Evolutionary conservation across 2,113 vertebrate species (phyloP), one percentile per base, ranked within the genome.

Genomic region (Catharus bicknelli): DNA sequence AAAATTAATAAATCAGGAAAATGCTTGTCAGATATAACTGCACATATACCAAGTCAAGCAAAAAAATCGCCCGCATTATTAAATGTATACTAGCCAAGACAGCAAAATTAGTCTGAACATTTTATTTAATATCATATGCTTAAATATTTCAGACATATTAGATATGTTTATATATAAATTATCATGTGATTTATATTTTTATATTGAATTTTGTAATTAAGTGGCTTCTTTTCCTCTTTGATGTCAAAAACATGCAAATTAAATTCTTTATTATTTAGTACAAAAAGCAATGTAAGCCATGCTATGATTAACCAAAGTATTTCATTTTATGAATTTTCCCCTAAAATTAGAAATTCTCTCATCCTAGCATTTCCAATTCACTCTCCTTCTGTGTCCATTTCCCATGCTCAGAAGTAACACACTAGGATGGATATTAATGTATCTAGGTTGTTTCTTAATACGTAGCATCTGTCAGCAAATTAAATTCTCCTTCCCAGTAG

Each of bases 361-460:
- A 64, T 43, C 23, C 42, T 54, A 32, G 32, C 23, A 72, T 55
- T 79, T 62, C 34, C 16, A 38, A 32, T 42, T 66, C 34, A 45
- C 63, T 55, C 23, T 42, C 12, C 9, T 40, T 40, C 69, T 62
- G 12, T 8, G 10, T n/a, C 40, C 34, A 34, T 30, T 72, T n/a
- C 63, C 45, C n/a, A 40, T 0, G 6, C 38, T 86, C 63, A 75
- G 25, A 62, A 50, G 22, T 48, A 83, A 47, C 0, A 2, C n/a
- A 55, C 7, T n/a, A 76, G 22, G 66, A 23, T 47, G 20, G 16
- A 43, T 47, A 32, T 20, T 51, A 27, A 36, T 1, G 1, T 48
- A 42, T 29, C 3, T 50, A 0, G 0, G 3, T 50, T 61, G 11
- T 66, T 69, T 74, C 43, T 66, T 38, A 73, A 9, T 4, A 72